Base-by-base conservation (phyloP, 2,113 vertebrate genomes). In the Holacanthus passer region DNA sequence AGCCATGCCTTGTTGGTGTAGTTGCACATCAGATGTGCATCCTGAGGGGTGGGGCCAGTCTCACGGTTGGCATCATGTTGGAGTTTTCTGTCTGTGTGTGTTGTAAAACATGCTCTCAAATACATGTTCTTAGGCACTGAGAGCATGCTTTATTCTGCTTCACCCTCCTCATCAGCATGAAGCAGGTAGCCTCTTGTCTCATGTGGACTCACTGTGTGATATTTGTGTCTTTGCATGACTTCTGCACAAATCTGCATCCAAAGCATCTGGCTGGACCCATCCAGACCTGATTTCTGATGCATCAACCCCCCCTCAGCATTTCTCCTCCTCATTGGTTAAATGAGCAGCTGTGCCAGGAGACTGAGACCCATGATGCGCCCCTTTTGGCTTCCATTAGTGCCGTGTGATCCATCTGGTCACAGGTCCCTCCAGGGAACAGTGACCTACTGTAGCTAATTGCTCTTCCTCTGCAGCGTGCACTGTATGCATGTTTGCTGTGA, bases 301-400 rank as follows among this genome's bases (percentile, higher is more conserved):
- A 35, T 47, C 50, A 50, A 7, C 10, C 71, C 9, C 31, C 31
- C 56, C 45, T 24, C 39, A 68, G 53, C 73, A 47, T 84, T 77
- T 87, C 63, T 73, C 70, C 83, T 83, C 70, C 74, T 87, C 86
- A 90, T 88, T 87, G 89, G 90, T 81, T 91, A 92, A 92, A 90
- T 88, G 88, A 91, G 87, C 93, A 91, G 76, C 82, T 91, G 91
- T 90, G 88, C 82, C 84, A 86, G 89, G 87, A 92, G 90, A 91
- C 81, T 35, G 50, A 86, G 87, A 87, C 86, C 83, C 81, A 85
- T 65, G 74, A 89, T 89, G 89, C 83, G 66, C 78, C 88, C 88
- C 76, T 73, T 89, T 92, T 87, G 89, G 86, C 92, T 82, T 91
- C 89, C 91, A 93, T 93, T 91, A 93, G 85, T 81, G 83, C 83